Conservation (phyloP, 2,888 invertebrate genomes). For the Cenopis cana region DNA sequence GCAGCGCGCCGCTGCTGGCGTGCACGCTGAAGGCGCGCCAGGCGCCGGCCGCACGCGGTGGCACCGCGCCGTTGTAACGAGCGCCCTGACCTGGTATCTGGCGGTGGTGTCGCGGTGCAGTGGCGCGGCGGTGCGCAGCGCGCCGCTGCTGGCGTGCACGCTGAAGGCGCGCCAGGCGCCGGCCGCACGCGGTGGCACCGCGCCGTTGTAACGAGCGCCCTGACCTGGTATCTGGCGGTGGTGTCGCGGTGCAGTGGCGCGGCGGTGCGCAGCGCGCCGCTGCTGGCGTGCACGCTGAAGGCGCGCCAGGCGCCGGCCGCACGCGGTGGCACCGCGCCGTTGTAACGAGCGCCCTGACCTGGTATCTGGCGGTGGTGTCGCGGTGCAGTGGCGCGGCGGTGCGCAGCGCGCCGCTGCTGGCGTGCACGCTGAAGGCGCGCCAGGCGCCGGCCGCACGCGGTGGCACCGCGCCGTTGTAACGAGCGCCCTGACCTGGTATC, state of each 20-base stretch:
- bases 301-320: constrained; percentile 16
- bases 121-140: constrained; percentile 20
- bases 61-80: constrained; percentile 89
- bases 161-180: constrained; percentile 13
- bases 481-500: not conserved
- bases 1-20: constrained; percentile 23
- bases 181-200: constrained; percentile 55
- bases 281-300: constrained; percentile 9
- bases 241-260: constrained; percentile 14
- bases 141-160: constrained; percentile 12
- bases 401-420: constrained; percentile 23
- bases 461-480: constrained; percentile 92
- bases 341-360: constrained; percentile 60
- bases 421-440: constrained; percentile 11
- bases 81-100: not conserved
- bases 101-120: constrained; percentile 16
- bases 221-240: constrained; percentile 1
- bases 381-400: constrained; percentile 20
- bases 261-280: constrained; percentile 27
- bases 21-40: constrained; percentile 10
- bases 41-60: constrained; percentile 82
- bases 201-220: constrained; percentile 86
- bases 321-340: constrained; percentile 93
- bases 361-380: constrained; percentile 1
- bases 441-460: constrained; percentile 64